Base-by-base conservation (phyloP, 2,888 invertebrate species). In the Drosophila gaucha region DNA sequence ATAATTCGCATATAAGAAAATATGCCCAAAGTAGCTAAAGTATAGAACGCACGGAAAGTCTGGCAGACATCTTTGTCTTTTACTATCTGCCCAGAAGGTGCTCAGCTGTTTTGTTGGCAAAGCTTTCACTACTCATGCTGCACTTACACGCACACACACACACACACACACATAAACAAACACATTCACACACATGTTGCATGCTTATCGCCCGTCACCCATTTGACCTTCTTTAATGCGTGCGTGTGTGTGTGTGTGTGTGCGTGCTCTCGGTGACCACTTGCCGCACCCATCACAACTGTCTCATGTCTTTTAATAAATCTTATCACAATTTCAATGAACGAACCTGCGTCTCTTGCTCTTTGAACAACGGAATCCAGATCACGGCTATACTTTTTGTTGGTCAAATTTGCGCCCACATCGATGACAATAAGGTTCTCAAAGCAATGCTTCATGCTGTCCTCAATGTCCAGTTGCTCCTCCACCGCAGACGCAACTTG, bases 371-470 rank as follows among this genome's bases (percentile, higher is more conserved):
- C 97, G 65, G 96, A 95, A 92, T 98, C 97, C 90, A 98, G 94
- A 93, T 98, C 98, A 91, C 97, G 94, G 91, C 95, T 95, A 92
- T 96, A 98, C 92, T 98, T 98, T 92, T 97, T 97, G 92, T 97
- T 97, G 24, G 97, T 97, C 89, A 98, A 93, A 94, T 98, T 98
- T 65, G 97, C 97, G 86, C 97, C 97, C 77, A 97, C 95, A 92
- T 98, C 98, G 76, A 97, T 95, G 58, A 98, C 94, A 92, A 97
- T 96, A 91, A 98, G 96, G 93, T 97, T 97, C 92, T 97, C 97
- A 91, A 96, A 97, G 91, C 96, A 97, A 89, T 95, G 95, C 91
- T 95, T 95, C 94, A 96, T 94, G 67, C 89, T 91, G 55, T 91
- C 90, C 47, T 87, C 80, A 12, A 86, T 55, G 50, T 84, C 76